Evolutionary conservation across 53 echinoderm and acorn worm species (phyloP).

Genomic region (Mesocentrotus franciscanus): DNA sequence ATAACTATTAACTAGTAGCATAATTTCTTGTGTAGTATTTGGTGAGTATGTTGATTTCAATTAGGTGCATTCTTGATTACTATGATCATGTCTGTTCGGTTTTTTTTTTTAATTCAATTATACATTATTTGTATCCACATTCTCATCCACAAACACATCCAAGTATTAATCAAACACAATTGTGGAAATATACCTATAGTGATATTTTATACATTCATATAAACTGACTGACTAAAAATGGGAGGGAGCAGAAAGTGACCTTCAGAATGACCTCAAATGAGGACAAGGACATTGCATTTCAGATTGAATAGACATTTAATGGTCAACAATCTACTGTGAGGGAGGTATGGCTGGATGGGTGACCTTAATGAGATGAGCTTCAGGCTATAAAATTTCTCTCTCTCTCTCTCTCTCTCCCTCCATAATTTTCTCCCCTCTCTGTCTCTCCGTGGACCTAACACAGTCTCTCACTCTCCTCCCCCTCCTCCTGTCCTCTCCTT

Average conservation of each 20-base stretch:
- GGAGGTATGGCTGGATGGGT: not conserved
- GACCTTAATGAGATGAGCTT: not conserved
- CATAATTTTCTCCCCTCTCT: too few species aligned
- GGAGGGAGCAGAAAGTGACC: not conserved
- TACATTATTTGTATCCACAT: too few species aligned
- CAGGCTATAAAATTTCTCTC: not conserved
- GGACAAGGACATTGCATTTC: conserved; percentile 12
- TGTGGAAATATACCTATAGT: not conserved
- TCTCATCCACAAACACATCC: too few species aligned
- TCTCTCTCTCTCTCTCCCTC: not conserved
- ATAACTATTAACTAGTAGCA: not conserved
- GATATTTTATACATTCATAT: not conserved
- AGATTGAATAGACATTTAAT: conserved; percentile 18
- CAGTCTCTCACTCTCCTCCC: too few species aligned
- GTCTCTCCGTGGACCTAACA: too few species aligned
- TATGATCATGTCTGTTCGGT: too few species aligned
- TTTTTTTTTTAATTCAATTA: too few species aligned
- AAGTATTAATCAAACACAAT: too few species aligned
- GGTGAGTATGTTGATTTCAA: not conserved
- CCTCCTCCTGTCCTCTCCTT: too few species aligned
- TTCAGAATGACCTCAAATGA: not conserved
- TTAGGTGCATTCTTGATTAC: not conserved
- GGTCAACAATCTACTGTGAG: not conserved
- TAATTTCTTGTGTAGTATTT: not conserved
- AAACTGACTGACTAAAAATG: not conserved